Percentiles rank a stretch among this genome's conserved stretches.
Conservation (phyloP, 2,797 vertebrate species). For the Cuniculus paca region DNA sequence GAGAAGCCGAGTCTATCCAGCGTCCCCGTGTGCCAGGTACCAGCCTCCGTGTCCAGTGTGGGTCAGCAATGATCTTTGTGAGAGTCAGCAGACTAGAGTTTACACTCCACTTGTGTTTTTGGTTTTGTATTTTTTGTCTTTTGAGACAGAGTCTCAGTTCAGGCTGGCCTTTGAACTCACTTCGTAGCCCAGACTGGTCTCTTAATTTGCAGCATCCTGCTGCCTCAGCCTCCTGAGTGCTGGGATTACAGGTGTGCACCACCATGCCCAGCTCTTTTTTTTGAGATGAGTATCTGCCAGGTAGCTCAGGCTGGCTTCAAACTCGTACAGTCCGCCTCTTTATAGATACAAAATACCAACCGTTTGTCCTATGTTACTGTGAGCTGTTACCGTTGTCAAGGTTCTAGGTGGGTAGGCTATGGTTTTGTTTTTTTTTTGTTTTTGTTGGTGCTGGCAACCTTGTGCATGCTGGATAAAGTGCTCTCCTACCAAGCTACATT, state of each 20-base stretch:
- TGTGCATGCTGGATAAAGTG: not conserved
- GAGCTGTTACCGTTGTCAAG: not conserved
- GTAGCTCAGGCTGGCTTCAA: not conserved
- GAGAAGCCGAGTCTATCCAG: too few relatives aligned
- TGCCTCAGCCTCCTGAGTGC: not conserved
- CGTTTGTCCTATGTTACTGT: not conserved
- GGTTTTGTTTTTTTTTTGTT: not conserved
- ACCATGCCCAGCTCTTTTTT: not conserved
- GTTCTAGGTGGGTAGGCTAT: not conserved
- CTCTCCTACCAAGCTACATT: not conserved
- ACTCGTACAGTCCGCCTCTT: not conserved
- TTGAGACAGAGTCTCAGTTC: not conserved
- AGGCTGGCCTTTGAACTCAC: too few relatives aligned
- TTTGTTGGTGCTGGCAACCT: not conserved
- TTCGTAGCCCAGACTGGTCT: too few relatives aligned
- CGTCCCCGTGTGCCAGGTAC: not conserved
- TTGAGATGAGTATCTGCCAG: not conserved
- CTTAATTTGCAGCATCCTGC: too few relatives aligned
- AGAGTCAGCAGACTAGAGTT: not conserved
- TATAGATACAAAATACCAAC: not conserved
- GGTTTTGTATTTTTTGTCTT: not conserved
- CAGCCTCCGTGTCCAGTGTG: not conserved
- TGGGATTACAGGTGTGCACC: not conserved
- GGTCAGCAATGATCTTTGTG: not conserved
- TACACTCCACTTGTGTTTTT: not conserved